Evolutionary conservation across 2,113 vertebrate species (phyloP).

Genomic region (Proterorhinus semilunaris): DNA sequence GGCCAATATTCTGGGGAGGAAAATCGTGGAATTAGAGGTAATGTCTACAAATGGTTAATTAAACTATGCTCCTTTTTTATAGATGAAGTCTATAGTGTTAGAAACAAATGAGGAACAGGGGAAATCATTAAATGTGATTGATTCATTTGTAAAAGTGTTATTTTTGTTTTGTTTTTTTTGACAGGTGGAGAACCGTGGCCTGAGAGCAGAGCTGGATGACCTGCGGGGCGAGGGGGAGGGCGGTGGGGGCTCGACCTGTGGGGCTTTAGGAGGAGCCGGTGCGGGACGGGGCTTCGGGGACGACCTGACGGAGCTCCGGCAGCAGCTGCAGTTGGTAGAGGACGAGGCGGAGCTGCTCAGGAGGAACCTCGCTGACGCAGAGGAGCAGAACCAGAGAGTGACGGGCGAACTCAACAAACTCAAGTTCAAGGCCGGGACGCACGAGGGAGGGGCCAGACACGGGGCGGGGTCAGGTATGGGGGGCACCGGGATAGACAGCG

Average conservation of each 20-base stretch:
- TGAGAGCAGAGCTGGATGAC: slow-evolving; percentile 94
- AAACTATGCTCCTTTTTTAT: too few relatives aligned
- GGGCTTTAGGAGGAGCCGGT: slow-evolving; percentile 74
- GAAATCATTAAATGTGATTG: neutral
- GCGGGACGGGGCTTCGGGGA: slow-evolving; percentile 83
- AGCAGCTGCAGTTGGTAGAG: slow-evolving; percentile 95
- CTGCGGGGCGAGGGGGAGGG: slow-evolving; percentile 87
- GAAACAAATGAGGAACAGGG: neutral
- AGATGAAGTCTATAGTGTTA: too few relatives aligned
- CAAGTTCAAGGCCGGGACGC: slow-evolving; percentile 87
- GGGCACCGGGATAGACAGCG: slow-evolving; percentile 65
- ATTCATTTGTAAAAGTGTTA: too few relatives aligned
- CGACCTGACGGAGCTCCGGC: slow-evolving; percentile 89
- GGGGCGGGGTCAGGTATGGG: slow-evolving; percentile 57
- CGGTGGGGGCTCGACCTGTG: slow-evolving; percentile 67
- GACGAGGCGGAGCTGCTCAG: slow-evolving; percentile 94
- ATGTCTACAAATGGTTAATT: neutral
- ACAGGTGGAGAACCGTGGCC: slow-evolving; percentile 88
- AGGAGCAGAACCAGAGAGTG: slow-evolving; percentile 93
- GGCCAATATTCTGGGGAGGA: slow-evolving; percentile 95
- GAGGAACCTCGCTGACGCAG: slow-evolving; percentile 88
- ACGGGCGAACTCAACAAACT: slow-evolving; percentile 90
- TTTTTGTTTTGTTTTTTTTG: neutral
- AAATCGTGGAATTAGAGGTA: slow-evolving; percentile 94
- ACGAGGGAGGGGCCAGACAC: slow-evolving; percentile 81